These are phyloP conservation scores for Orthonevra nobilis DNA, from an alignment of 2,888 invertebrate genomes.

Conservation along the genomic window DNA sequence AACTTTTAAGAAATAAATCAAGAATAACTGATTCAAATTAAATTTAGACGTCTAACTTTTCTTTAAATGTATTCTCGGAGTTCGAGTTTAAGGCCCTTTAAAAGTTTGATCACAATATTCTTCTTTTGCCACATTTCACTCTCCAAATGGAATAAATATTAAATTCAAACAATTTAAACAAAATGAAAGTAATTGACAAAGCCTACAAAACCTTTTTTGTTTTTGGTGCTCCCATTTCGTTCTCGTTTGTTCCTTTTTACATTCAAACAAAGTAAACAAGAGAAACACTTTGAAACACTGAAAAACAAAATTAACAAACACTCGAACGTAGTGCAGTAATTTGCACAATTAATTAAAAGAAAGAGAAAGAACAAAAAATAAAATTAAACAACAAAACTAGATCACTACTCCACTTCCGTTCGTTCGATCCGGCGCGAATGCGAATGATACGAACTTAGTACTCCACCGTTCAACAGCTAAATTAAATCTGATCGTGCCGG, in stretches of 20 bases:
- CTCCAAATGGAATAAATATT: too few species aligned
- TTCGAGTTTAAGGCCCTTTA: too few species aligned
- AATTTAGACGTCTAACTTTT: too few species aligned
- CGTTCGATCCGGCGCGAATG: constrained; percentile 26
- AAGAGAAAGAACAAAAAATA: too few species aligned
- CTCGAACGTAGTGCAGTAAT: constrained; percentile 6
- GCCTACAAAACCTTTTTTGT: constrained; percentile 58
- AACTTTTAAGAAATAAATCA: too few species aligned
- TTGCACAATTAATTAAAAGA: constrained; percentile 29
- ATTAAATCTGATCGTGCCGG: constrained; percentile 57
- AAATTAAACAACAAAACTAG: too few species aligned
- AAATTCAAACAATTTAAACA: too few species aligned
- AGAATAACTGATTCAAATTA: too few species aligned
- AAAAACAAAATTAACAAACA: constrained; percentile 6
- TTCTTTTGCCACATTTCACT: too few species aligned
- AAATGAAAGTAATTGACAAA: constrained; percentile 23
- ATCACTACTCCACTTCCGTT: constrained; percentile 62
- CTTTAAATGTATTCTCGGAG: too few species aligned
- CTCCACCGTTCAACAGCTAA: constrained; percentile 48
- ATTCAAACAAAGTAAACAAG: constrained; percentile 5
- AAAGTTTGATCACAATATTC: too few species aligned
- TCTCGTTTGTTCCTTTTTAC: not conserved
- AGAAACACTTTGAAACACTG: not conserved
- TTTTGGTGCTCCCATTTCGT: constrained; percentile 65
- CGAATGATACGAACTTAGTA: constrained; percentile 7